Evolutionary conservation across 2,113 vertebrate species (phyloP).

Genomic region (Chauna torquata): DNA sequence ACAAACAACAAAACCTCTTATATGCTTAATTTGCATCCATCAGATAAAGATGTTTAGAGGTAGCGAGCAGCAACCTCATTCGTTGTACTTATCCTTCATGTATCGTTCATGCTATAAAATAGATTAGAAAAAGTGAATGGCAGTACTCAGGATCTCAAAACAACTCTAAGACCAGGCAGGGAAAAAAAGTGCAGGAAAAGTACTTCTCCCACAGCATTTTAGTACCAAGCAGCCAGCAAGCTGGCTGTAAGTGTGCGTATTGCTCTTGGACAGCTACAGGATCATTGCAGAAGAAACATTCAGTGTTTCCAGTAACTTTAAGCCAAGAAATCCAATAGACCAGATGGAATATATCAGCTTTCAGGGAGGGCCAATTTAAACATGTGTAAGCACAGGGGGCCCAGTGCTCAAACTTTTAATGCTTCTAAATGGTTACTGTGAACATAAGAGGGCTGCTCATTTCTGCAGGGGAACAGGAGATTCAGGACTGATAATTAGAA

Average conservation of each 20-base stretch:
- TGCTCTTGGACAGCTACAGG: conserved; percentile 37
- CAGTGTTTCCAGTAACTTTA: conserved; percentile 52
- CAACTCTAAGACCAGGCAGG: neutral
- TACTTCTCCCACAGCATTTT: neutral
- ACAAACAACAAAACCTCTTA: neutral
- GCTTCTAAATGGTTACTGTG: conserved; percentile 25
- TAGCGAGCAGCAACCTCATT: neutral
- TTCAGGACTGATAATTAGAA: conserved; percentile 19
- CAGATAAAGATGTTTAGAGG: neutral
- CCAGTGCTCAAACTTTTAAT: conserved; percentile 28
- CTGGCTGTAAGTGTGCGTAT: neutral
- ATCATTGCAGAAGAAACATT: conserved; percentile 48
- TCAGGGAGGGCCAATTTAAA: conserved; percentile 61
- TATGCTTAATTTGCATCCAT: neutral
- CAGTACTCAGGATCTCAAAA: neutral
- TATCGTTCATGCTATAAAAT: neutral
- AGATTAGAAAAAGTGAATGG: neutral
- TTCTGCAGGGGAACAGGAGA: neutral
- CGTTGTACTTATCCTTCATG: neutral
- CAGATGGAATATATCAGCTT: conserved; percentile 63
- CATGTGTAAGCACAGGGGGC: conserved; percentile 34
- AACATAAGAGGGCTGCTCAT: conserved; percentile 9
- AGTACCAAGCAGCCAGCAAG: neutral
- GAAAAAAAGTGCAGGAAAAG: neutral
- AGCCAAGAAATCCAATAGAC: conserved; percentile 49